Base-by-base conservation (phyloP, 2,888 invertebrate species). In the Blastobasis lacticolella region DNA sequence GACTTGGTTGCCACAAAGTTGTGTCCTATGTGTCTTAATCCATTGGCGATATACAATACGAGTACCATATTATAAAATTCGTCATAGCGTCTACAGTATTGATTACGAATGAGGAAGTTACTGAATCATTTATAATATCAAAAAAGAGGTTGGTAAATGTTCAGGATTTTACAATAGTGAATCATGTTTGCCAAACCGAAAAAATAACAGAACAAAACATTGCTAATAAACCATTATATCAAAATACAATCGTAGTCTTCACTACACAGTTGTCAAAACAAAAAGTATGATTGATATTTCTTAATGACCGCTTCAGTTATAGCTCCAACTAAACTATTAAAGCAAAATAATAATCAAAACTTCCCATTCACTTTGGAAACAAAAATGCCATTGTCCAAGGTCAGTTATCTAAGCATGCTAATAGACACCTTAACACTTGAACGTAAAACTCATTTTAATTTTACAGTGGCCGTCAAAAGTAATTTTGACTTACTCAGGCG, bases 371-470 rank as follows among this genome's bases (percentile, higher is more conserved):
- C 61, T 51, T 61, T 54, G 51, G 51, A 56, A 57, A 54, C 56
- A 60, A 55, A 53, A 57, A 57, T 60, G 47, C 55, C 55, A 57
- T 59, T 60, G 55, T 6, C 53, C 51, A 57, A 62, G 62, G 60
- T 62, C 59, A 62, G 47, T 52, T 23, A 23, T 23, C 23, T 23
- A 23, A 23, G 23, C 23, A 23, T 23, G 23, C 3, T 37, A 46
- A 46, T 8, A 37, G 37, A 46, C 37, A 46, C 46, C 10, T 46
- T 23, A 45, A 41, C 7, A 41, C 41, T 9, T 23, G 10, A 10
- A 45, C 10, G 45, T 23, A 45, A 45, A 8, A 45, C 23, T 36
- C 46, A 37, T 46, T 37, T 46, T 8, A 45, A n/a, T 46, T 38
- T 37, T 46, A 46, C 10, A n/a, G 10, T 23, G 8, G 8, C 10